A percentile compares a stretch with the other conserved stretches of the same genome.
These are phyloP conservation scores for Labeo rohita DNA, from an alignment of 2,113 vertebrate species.

Conservation along the genomic window DNA sequence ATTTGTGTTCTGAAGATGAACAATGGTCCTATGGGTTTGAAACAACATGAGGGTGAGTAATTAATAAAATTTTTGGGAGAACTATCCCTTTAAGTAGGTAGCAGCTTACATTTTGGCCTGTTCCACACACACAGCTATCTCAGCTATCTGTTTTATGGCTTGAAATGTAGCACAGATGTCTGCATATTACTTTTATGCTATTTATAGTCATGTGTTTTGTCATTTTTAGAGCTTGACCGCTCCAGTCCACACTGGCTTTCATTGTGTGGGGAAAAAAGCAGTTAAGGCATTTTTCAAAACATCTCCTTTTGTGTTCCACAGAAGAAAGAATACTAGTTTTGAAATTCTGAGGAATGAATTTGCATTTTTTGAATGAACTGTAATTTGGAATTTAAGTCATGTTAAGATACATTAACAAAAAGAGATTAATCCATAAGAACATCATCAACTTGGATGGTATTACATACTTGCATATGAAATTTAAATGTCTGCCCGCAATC, in stretches of 20 bases:
- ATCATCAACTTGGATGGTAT: background rate
- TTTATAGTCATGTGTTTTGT: too few relatives aligned
- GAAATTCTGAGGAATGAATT: background rate
- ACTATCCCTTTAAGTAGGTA: too few relatives aligned
- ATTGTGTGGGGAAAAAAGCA: background rate
- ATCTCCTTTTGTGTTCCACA: background rate
- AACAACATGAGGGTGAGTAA: too few relatives aligned
- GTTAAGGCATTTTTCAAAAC: background rate
- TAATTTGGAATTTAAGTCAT: background rate
- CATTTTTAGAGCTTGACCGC: background rate
- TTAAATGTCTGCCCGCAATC: background rate
- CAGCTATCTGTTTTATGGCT: background rate
- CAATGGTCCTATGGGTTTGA: too few relatives aligned
- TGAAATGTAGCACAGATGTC: background rate
- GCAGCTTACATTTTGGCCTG: background rate
- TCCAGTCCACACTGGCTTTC: background rate
- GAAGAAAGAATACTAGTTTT: background rate
- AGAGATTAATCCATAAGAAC: background rate
- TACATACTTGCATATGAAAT: background rate
- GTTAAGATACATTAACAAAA: background rate
- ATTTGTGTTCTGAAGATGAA: too few relatives aligned
- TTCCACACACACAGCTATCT: background rate
- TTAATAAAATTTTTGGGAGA: too few relatives aligned
- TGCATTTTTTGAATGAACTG: background rate
- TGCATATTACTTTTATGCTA: background rate